phyloP scores from a whole-genome alignment of 2,113 vertebrate species.

The Malurus alboscapulatus region DNA sequence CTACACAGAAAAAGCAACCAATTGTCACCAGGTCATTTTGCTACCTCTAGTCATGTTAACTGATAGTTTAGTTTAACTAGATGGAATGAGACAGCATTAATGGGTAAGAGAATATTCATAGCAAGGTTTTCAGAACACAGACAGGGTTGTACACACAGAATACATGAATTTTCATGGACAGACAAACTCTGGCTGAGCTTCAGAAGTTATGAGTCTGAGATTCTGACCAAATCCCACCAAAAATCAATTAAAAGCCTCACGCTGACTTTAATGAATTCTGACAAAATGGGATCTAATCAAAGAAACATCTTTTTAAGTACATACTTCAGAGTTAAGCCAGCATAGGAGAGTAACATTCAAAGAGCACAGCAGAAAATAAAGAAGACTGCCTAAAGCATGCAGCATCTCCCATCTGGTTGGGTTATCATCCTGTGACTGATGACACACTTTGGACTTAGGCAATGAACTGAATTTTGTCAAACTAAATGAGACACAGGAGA shows the following conservation, averaged over 20 bases:
- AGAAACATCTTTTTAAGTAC: not conserved
- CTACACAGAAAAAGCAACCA: not conserved
- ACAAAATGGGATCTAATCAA: not conserved
- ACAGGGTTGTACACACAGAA: not conserved
- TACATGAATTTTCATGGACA: not conserved
- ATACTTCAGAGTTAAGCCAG: not conserved
- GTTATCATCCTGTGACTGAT: not conserved
- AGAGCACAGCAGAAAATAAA: not conserved
- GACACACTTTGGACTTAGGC: not conserved
- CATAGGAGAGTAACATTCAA: not conserved
- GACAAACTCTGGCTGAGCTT: not conserved
- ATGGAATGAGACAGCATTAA: not conserved
- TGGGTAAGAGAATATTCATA: not conserved
- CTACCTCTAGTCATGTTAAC: not conserved
- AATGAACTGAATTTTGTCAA: not conserved
- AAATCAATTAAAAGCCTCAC: not conserved
- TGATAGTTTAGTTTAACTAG: not conserved
- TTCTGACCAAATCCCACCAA: not conserved
- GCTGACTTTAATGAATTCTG: not conserved
- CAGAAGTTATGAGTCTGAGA: not conserved
- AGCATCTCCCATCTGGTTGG: not conserved
- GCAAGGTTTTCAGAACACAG: not conserved
- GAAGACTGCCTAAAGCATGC: not conserved
- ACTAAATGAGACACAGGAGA: not conserved
- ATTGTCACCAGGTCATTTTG: not conserved